A percentile compares a stretch with the other conserved stretches of the same genome.
These are phyloP conservation scores for Onychostoma macrolepis DNA, from an alignment of 2,113 vertebrate species.

Conservation along the genomic window DNA sequence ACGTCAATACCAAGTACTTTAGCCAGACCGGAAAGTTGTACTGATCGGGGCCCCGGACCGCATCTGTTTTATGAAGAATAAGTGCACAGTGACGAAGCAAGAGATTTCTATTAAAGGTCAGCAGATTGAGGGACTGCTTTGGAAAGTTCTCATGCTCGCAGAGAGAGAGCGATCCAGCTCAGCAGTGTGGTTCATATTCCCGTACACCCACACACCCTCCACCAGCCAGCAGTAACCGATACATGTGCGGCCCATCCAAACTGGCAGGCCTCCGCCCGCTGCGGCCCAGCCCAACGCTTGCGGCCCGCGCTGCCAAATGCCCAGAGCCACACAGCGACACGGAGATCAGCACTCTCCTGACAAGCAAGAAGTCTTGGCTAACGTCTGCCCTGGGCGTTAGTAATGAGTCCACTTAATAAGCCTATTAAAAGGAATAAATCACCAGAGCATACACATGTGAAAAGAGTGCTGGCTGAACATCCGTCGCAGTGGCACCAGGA, in stretches of 20 bases:
- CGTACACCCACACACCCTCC: slow-evolving; percentile 63
- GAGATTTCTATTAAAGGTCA: slow-evolving; percentile 46
- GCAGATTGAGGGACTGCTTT: slow-evolving; percentile 39
- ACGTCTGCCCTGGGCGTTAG: neutral
- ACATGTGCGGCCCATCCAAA: slow-evolving; percentile 64
- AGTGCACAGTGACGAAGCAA: slow-evolving; percentile 26
- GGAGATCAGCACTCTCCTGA: slow-evolving; percentile 47
- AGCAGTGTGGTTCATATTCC: slow-evolving; percentile 59
- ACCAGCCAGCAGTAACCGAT: slow-evolving; percentile 69
- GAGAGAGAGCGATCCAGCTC: slow-evolving; percentile 48
- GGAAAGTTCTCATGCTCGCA: slow-evolving; percentile 43
- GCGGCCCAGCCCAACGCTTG: slow-evolving; percentile 55
- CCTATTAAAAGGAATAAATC: slow-evolving; percentile 36
- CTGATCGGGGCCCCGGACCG: neutral
- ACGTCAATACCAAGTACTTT: slow-evolving; percentile 68
- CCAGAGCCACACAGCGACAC: slow-evolving; percentile 61
- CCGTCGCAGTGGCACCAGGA: neutral
- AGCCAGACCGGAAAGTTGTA: slow-evolving; percentile 43
- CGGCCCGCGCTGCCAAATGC: slow-evolving; percentile 54
- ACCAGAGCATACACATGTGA: neutral
- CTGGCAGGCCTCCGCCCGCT: slow-evolving; percentile 57
- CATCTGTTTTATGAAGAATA: slow-evolving; percentile 45
- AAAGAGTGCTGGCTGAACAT: slow-evolving; percentile 27
- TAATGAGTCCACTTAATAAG: slow-evolving; percentile 36
- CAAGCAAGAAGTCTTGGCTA: slow-evolving; percentile 44